phyloP scores from a whole-genome alignment of 2,797 vertebrate species.

The Myotis planiceps region DNA sequence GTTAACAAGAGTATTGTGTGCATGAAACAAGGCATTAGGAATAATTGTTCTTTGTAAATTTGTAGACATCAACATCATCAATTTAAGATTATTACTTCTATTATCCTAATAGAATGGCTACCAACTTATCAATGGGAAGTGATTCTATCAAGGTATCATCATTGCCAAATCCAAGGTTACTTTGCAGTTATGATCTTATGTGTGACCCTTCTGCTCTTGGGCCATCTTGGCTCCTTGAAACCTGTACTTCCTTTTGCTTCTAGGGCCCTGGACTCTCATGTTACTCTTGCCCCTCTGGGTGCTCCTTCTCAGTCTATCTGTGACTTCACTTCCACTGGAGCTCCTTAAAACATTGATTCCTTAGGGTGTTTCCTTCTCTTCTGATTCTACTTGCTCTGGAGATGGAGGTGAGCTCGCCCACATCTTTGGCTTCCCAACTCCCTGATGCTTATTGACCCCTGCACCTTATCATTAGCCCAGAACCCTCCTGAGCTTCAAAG shows the following conservation, averaged over 20 bases:
- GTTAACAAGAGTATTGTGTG: background rate
- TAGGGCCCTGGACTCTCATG: background rate
- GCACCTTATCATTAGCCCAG: background rate
- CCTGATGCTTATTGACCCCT: background rate
- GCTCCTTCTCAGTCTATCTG: background rate
- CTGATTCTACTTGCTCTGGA: background rate
- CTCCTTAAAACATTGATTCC: background rate
- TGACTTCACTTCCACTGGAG: background rate
- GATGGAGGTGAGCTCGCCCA: background rate
- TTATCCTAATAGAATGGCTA: background rate
- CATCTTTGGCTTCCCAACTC: background rate
- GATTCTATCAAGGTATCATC: background rate
- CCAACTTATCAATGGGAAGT: background rate
- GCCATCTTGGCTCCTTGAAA: background rate
- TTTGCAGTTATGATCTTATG: background rate
- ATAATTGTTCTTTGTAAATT: background rate
- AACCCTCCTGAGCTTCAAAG: background rate
- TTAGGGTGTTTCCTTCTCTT: background rate
- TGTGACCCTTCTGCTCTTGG: background rate
- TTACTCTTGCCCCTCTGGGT: background rate
- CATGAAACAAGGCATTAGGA: background rate
- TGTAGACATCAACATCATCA: background rate
- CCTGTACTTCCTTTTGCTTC: background rate
- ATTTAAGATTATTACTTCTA: background rate
- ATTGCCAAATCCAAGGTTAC: background rate